A percentile compares a stretch with the other conserved stretches of the same genome.
Evolutionary conservation across 2,888 invertebrate genomes (phyloP).

Genomic region (Drosophila percnosoma): DNA sequence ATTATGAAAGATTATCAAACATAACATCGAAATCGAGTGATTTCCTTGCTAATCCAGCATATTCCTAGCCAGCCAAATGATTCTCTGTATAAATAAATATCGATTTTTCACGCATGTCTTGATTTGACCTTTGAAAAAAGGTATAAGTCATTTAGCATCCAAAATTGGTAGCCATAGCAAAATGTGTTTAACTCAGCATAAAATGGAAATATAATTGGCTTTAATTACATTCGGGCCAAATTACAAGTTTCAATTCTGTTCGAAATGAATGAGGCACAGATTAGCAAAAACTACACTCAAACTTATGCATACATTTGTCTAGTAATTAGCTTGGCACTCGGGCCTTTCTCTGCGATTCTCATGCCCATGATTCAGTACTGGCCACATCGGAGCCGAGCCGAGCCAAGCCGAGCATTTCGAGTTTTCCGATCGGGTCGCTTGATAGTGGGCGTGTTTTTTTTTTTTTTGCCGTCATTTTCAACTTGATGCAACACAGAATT

Average conservation of each 20-base stretch:
- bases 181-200: not conserved
- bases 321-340: not conserved
- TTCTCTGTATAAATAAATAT: not conserved
- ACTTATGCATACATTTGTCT: not conserved
- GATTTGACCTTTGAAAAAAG: not conserved
- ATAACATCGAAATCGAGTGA: not conserved
- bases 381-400: not conserved
- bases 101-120: not conserved
- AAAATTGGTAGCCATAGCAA: not conserved
- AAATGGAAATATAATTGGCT: not conserved
- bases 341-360: constrained; percentile 41
- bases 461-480: not conserved
- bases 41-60: not conserved
- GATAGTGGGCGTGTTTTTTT: constrained; percentile 42
- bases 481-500: not conserved
- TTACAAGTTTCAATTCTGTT: not conserved
- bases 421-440: constrained; percentile 30
- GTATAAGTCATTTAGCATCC: not conserved
- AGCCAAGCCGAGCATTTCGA: not conserved
- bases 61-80: not conserved
- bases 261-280: not conserved
- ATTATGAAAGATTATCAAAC: not conserved
- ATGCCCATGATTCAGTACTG: constrained; percentile 7
- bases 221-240: not conserved
- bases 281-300: not conserved